These are phyloP conservation scores for Artibeus jamaicensis DNA, from an alignment of 2,797 vertebrate genomes.

Conservation along the genomic window DNA sequence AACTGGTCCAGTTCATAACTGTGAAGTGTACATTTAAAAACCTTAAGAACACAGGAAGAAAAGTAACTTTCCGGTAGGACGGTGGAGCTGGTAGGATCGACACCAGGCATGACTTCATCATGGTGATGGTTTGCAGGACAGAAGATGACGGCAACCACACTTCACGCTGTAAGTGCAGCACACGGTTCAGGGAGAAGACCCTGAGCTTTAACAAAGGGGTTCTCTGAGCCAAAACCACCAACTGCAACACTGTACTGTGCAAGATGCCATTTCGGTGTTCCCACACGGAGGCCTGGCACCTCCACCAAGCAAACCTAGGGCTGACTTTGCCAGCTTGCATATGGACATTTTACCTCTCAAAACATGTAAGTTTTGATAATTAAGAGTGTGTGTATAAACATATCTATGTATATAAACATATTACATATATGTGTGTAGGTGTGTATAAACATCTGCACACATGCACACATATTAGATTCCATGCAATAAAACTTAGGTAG, in stretches of 20 bases:
- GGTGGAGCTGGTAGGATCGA: accelerated
- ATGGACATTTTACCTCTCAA: background rate
- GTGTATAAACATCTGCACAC: background rate
- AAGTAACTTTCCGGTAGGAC: background rate
- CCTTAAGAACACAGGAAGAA: background rate
- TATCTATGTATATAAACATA: background rate
- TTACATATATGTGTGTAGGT: background rate
- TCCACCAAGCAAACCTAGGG: background rate
- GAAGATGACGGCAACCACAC: background rate
- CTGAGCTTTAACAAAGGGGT: background rate
- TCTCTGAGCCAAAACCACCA: background rate
- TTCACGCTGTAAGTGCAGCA: background rate
- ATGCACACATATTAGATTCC: background rate
- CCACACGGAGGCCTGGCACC: background rate
- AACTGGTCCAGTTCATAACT: background rate
- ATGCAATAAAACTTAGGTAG: background rate
- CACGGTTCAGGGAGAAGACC: background rate
- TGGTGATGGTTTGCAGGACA: background rate
- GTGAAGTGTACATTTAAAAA: background rate
- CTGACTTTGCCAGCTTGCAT: background rate
- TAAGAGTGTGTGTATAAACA: background rate
- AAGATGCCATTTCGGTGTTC: background rate
- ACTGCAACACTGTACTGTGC: background rate
- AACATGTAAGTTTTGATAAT: background rate
- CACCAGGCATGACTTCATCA: background rate